Percentiles rank a stretch among this genome's conserved stretches.
phyloP scores from a whole-genome alignment of 1,140 invertebrate species.

The Leptonema lineaticorne region DNA sequence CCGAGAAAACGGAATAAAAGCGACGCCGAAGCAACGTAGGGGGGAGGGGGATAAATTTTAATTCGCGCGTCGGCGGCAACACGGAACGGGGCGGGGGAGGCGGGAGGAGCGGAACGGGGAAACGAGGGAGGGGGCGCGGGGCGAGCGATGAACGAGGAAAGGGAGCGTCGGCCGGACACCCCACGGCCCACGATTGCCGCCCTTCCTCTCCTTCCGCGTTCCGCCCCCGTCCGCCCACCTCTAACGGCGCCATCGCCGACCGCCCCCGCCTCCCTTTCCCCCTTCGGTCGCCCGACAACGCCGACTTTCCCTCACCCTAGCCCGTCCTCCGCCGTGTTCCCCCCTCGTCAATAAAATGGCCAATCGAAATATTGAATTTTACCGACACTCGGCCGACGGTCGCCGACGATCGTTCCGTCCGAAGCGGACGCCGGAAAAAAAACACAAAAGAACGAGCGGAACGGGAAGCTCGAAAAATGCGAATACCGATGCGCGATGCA shows the following conservation, averaged over 20 bases:
- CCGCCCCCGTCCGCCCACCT: neutral
- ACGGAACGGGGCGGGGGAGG: neutral
- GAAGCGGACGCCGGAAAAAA: neutral
- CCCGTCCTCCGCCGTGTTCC: constrained; percentile 52
- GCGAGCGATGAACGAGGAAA: neutral
- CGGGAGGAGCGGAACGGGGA: neutral
- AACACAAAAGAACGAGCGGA: neutral
- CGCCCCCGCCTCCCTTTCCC: constrained; percentile 6
- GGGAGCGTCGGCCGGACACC: neutral
- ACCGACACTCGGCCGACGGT: constrained; percentile 32
- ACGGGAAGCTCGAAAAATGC: neutral
- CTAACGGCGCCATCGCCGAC: too few species aligned
- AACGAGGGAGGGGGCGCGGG: neutral
- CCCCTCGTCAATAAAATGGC: constrained; percentile 59
- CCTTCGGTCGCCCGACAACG: constrained; percentile 46
- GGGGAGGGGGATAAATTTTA: constrained; percentile 3
- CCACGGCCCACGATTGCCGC: too few species aligned
- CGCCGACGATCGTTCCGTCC: neutral
- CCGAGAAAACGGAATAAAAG: too few species aligned
- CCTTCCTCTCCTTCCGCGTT: neutral
- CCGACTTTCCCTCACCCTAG: constrained; percentile 50
- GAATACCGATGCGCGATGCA: neutral
- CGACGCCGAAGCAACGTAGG: too few species aligned
- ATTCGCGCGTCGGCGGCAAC: neutral
- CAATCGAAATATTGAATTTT: constrained; percentile 55